Percentiles rank a stretch among this genome's conserved stretches.
Evolutionary conservation across 2,888 invertebrate species (phyloP).

Genomic region (Cordilura impudica): DNA sequence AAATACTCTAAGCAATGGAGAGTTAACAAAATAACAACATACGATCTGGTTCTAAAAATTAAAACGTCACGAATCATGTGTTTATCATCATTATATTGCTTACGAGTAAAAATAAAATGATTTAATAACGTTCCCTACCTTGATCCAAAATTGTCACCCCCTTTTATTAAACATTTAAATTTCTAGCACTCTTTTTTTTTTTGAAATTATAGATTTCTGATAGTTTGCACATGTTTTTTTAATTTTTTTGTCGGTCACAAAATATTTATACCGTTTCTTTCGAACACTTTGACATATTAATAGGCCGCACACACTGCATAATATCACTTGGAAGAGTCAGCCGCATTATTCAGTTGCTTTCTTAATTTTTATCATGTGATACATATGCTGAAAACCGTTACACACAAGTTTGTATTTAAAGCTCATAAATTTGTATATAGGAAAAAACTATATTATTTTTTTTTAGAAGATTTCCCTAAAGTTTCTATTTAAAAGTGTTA

Average conservation of each 20-base stretch:
- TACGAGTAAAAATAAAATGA: slow-evolving; percentile 35
- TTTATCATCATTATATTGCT: slow-evolving; percentile 54
- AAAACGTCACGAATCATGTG: slow-evolving; percentile 51
- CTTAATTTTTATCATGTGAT: not conserved
- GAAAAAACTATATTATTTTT: not conserved
- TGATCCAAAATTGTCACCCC: slow-evolving; percentile 9
- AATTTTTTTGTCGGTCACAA: slow-evolving; percentile 14
- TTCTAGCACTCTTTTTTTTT: too few relatives aligned
- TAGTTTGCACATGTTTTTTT: slow-evolving; percentile 50
- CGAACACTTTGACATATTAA: slow-evolving; percentile 53
- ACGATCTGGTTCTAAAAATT: slow-evolving; percentile 42
- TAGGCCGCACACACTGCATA: slow-evolving; percentile 51
- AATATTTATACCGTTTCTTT: slow-evolving; percentile 6
- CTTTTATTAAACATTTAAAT: slow-evolving; percentile 13
- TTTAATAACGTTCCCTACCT: slow-evolving; percentile 26
- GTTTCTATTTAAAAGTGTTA: not conserved
- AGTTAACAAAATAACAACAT: too few relatives aligned
- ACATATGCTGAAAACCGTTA: not conserved
- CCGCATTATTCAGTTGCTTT: too few relatives aligned
- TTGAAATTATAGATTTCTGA: slow-evolving; percentile 50
- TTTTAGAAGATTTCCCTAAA: not conserved
- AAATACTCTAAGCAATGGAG: too few relatives aligned
- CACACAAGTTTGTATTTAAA: not conserved
- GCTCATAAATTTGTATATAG: slow-evolving; percentile 11
- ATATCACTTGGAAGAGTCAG: too few relatives aligned